Evolutionary conservation across 2,797 vertebrate genomes (phyloP), one percentile per base, ranked within the genome.

Genomic region (Sus cebifrons): DNA sequence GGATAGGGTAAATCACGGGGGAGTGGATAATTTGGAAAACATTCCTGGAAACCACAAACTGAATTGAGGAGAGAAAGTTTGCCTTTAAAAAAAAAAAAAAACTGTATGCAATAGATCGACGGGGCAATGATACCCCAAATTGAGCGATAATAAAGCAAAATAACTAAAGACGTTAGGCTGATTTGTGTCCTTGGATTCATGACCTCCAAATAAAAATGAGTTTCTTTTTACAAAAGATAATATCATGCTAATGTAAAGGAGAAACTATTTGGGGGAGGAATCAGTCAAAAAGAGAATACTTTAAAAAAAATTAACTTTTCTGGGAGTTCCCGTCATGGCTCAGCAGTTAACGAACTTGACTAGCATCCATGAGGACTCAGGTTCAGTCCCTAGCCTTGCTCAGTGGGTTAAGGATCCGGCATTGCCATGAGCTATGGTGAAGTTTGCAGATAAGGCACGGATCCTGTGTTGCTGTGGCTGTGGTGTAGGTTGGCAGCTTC

Each of bases 1-100:
- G 79, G 62, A 40, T 27, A 58, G 27, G n/a, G 67, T 62, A 82
- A 89, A 86, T 75, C 65, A 54, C 18, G 73, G 56, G 62, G 70
- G 64, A 89, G 32, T 62, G 60, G 56, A 49, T 86, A 71, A 92
- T 94, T 95, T 94, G 54, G 94, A 96, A 97, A 96, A 89, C 88
- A 60, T 82, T 74, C 20, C 67, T 96, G 75, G 65, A 96, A 92
- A 95, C 27, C 32, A 62, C 64, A 87, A 14, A 11, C 40, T 90
- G 74, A 87, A 90, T 29, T 75, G 65, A 83, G 32, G 49, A 79
- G 32, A 60, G 18, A 74, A 23, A 18, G 77, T 73, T 83, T 5
- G 2, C 29, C 56, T 4, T 94, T n/a, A 68, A 74, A 94, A 62
- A 49, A 32, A 32, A 32, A 32, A 44, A 68, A 79, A 86, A 52